A percentile compares a stretch with the other conserved stretches of the same genome.
Evolutionary conservation across 2,113 vertebrate species (phyloP).

Genomic region (Calyptomena viridis): DNA sequence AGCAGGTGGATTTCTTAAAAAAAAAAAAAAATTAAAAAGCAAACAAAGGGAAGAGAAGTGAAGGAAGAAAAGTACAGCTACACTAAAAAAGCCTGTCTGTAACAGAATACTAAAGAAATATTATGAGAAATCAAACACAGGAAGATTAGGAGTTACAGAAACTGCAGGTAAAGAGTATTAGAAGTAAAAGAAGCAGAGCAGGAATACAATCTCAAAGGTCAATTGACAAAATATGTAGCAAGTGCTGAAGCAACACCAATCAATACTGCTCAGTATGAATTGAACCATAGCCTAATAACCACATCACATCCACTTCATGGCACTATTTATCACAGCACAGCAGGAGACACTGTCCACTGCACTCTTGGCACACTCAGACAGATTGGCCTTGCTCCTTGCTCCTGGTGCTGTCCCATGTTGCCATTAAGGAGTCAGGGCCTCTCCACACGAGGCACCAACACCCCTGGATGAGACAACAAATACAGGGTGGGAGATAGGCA

Average conservation of each 20-base stretch:
- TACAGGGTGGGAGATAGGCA: background rate
- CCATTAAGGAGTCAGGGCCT: background rate
- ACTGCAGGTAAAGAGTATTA: constrained; percentile 63
- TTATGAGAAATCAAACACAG: constrained; percentile 28
- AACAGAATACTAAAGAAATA: constrained; percentile 48
- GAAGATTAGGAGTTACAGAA: constrained; percentile 58
- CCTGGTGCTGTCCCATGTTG: background rate
- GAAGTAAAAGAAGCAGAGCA: constrained; percentile 49
- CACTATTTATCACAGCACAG: constrained; percentile 47
- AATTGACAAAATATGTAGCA: constrained; percentile 67
- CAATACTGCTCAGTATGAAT: constrained; percentile 65
- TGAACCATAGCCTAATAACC: constrained; percentile 66
- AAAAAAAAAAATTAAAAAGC: background rate
- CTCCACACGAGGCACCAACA: background rate
- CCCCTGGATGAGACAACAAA: background rate
- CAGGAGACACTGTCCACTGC: constrained; percentile 27
- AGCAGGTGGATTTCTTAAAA: background rate
- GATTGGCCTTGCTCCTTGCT: background rate
- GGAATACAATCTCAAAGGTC: constrained; percentile 66
- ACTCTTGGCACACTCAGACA: background rate
- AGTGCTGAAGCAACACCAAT: constrained; percentile 63
- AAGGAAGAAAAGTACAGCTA: background rate
- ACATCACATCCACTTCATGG: constrained; percentile 60
- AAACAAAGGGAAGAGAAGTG: constrained; percentile 5
- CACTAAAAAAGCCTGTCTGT: constrained; percentile 22